Evolutionary conservation across 2,888 invertebrate species (phyloP).

Genomic region (Rotaria macrura): DNA sequence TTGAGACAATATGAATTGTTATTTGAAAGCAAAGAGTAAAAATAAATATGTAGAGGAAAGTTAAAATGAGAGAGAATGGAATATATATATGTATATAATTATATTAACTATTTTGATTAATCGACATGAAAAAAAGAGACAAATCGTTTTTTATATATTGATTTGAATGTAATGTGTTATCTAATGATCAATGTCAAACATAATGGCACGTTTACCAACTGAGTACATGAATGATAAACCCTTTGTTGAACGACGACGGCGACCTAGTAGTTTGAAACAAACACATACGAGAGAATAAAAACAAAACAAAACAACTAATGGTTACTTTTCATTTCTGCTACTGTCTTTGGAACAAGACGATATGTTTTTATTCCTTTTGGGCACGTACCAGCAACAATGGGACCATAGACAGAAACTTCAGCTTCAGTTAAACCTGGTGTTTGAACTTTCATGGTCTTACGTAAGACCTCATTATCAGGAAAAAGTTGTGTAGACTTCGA

Average conservation of each 20-base stretch:
- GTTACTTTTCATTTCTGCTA: slow-evolving; percentile 5
- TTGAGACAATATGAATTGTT: not conserved
- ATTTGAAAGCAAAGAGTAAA: not conserved
- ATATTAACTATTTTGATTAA: not conserved
- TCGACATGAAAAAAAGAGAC: not conserved
- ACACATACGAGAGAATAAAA: not conserved
- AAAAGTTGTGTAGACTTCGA: not conserved
- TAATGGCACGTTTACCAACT: not conserved
- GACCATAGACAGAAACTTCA: not conserved
- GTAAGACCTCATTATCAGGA: slow-evolving; percentile 11
- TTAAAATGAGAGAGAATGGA: not conserved
- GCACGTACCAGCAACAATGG: not conserved
- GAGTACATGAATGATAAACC: not conserved
- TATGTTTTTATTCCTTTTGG: not conserved
- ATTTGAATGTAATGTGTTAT: not conserved
- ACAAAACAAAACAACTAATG: not conserved
- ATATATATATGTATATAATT: no score
- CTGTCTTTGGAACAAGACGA: not conserved
- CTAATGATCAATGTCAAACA: not conserved
- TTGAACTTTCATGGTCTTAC: slow-evolving; percentile 20
- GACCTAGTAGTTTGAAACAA: no score
- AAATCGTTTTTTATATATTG: not conserved
- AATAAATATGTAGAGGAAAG: not conserved
- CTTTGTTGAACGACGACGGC: not conserved
- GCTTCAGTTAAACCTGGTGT: not conserved